phyloP scores from a whole-genome alignment of 2,888 invertebrate species.

The Hipparchia semele region DNA sequence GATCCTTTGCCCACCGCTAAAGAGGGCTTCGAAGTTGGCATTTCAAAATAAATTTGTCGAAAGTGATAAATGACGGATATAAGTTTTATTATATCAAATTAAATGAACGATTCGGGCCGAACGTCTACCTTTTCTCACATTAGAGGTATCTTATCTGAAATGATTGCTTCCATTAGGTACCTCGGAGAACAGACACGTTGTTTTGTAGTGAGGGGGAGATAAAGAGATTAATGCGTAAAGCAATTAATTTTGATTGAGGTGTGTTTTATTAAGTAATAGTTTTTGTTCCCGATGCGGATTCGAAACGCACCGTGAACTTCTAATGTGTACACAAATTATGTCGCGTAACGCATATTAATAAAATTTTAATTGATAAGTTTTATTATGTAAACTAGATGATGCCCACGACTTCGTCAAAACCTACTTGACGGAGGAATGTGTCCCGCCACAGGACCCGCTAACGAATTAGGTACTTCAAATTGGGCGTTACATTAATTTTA shows the following conservation, averaged over 20 bases:
- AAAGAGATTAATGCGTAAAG: constrained; percentile 82
- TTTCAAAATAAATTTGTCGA: constrained; percentile 83
- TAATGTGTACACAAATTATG: constrained; percentile 52
- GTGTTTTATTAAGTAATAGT: constrained; percentile 80
- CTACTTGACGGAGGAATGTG: constrained; percentile 80
- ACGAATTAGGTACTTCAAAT: constrained; percentile 76
- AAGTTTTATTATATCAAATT: constrained; percentile 83
- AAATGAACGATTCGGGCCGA: constrained; percentile 78
- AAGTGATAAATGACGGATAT: constrained; percentile 82
- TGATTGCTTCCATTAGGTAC: constrained; percentile 79
- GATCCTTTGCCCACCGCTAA: constrained; percentile 67
- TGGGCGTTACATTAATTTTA: constrained; percentile 53
- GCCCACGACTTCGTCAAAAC: constrained; percentile 54
- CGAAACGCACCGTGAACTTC: constrained; percentile 64
- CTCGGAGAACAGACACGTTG: constrained; percentile 74
- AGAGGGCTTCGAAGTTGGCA: constrained; percentile 73
- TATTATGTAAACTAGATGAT: constrained; percentile 10
- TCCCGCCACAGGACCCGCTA: constrained; percentile 75
- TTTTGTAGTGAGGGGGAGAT: constrained; percentile 75
- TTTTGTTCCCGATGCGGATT: constrained; percentile 76
- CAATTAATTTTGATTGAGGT: constrained; percentile 83
- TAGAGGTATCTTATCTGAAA: constrained; percentile 81
- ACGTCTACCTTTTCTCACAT: constrained; percentile 81
- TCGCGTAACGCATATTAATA: constrained; percentile 32
- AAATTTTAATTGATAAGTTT: constrained; percentile 25